Conservation (phyloP, 2,113 vertebrate genomes). For the Chloropsis cyanopogon region DNA sequence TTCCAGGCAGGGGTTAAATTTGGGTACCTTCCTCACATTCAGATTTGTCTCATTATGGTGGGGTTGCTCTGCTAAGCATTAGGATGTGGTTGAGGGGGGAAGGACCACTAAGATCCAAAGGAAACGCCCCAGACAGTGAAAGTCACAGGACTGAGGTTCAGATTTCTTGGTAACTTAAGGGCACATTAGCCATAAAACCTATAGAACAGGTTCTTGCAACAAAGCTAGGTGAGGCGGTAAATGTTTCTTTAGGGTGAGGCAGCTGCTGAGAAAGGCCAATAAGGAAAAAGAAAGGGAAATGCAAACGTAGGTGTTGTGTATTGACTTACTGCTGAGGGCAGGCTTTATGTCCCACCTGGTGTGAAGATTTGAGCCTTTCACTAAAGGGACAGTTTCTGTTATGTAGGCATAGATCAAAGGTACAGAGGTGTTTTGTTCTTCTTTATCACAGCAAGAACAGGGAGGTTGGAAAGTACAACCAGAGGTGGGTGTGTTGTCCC, state of each 20-base stretch:
- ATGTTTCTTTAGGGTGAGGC: conserved; percentile 28
- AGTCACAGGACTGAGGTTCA: not conserved
- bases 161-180: not conserved
- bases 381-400: not conserved
- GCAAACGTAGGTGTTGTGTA: not conserved
- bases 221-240: not conserved
- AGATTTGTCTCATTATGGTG: not conserved
- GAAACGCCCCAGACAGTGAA: not conserved
- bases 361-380: not conserved
- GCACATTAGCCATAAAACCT: not conserved
- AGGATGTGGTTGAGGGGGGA: not conserved
- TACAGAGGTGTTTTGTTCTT: not conserved
- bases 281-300: not conserved
- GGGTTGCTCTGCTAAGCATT: not conserved
- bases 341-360: not conserved
- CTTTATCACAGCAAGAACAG: not conserved
- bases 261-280: not conserved
- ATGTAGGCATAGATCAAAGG: not conserved
- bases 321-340: not conserved
- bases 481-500: not conserved
- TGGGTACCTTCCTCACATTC: not conserved
- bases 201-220: conserved; percentile 30
- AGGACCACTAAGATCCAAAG: not conserved
- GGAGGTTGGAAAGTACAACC: not conserved
- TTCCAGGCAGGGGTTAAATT: not conserved